Conservation (phyloP, 2,888 invertebrate species). For the Pheosia tremula region DNA sequence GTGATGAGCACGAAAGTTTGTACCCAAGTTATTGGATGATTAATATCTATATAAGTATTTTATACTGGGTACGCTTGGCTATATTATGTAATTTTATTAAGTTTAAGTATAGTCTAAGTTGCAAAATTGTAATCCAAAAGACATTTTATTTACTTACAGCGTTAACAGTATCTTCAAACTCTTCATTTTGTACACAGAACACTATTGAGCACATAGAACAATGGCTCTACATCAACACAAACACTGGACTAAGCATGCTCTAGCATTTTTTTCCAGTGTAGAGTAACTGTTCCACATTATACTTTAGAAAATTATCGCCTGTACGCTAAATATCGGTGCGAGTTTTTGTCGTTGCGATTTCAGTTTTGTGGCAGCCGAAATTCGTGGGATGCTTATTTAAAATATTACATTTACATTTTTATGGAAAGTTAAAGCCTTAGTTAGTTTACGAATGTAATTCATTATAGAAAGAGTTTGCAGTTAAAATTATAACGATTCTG, state of each 20-base stretch:
- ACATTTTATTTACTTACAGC: conserved; percentile 47
- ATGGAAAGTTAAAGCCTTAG: no score
- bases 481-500: no score
- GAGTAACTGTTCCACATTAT: conserved; percentile 40
- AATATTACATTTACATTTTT: no score
- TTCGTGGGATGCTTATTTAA: background rate
- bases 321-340: conserved; percentile 49
- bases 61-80: no score
- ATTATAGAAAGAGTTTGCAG: no score
- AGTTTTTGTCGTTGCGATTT: background rate
- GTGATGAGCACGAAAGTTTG: no score
- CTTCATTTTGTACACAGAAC: conserved; percentile 43
- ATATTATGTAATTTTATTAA: no score
- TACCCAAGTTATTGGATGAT: no score
- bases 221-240: conserved; percentile 32
- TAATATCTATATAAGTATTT: no score
- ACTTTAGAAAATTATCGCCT: conserved; percentile 48
- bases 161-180: conserved; percentile 34
- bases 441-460: no score
- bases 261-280: conserved; percentile 35
- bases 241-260: conserved; percentile 37
- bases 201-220: conserved; percentile 16
- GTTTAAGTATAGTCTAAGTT: no score
- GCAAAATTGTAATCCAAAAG: no score
- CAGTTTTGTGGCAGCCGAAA: background rate